Evolutionary conservation across 2,113 vertebrate species (phyloP), one percentile per base, ranked within the genome.

Genomic region (Leucopternis melanops): DNA sequence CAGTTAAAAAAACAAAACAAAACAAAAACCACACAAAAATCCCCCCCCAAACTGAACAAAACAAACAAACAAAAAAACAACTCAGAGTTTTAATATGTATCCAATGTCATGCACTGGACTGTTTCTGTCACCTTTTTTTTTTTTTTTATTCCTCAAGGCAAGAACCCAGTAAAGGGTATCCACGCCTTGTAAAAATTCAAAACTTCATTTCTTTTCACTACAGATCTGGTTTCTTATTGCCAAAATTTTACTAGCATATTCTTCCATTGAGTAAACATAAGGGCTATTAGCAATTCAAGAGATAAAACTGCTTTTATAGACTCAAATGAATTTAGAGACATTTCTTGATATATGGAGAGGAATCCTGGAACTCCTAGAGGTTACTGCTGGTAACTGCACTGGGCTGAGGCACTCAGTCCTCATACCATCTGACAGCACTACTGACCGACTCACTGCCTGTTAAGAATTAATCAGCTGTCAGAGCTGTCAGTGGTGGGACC

Each of bases 401-500:
- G n/a, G 58, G 36, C 26, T 57, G 58, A 47, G 20, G 44, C 0
- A 0, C 26, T 61, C 10, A 10, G 36, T 21, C n/a, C 47, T 49
- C 3, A 1, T 2, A 26, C 29, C 13, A 3, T 79, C 44, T 74
- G 63, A 27, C 20, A 58, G 36, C 3, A 2, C 42, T 40, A 7
- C 49, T 34, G 44, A 44, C 4, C 0, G 8, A 52, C 52, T 52
- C 0, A 0, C 12, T 40, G 23, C 34, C 26, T 0, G 1, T 70
- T 50, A 58, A 85, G 34, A 85, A 49, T 88, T 79, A 50, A 73
- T 75, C 17, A 10, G 23, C n/a, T 3, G 0, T 36, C 45, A 55
- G 55, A 75, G 31, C n/a, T 42, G 16, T 25, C 44, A 20, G 26
- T 21, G 8, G 52, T 44, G 17, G 17, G n/a, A 65, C 32, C 45